phyloP scores from a whole-genome alignment of 2,888 invertebrate genomes.

The Altica lythri region DNA sequence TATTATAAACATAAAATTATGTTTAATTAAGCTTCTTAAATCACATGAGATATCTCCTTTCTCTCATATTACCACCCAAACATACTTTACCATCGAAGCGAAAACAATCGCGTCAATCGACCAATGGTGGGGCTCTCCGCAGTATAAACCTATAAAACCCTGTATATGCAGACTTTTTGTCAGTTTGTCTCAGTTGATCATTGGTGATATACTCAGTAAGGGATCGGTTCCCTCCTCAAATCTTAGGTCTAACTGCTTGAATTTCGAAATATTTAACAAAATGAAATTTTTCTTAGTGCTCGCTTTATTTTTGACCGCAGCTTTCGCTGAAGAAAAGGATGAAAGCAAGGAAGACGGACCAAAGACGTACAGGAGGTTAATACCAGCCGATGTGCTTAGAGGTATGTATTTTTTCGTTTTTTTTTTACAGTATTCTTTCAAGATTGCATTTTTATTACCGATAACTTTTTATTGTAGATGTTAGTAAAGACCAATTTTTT shows the following conservation, averaged over 20 bases:
- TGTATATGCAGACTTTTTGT: neutral
- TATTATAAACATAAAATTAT: too few species aligned
- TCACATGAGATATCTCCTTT: slow-evolving; percentile 9
- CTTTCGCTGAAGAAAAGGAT: slow-evolving; percentile 45
- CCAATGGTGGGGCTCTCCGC: slow-evolving; percentile 8
- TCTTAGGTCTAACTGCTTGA: slow-evolving; percentile 6
- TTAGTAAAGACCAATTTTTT: too few species aligned
- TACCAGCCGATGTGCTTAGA: slow-evolving; percentile 88
- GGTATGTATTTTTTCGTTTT: slow-evolving; percentile 60
- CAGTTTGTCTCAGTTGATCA: slow-evolving; percentile 16
- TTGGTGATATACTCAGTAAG: slow-evolving; percentile 13
- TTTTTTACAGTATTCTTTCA: neutral
- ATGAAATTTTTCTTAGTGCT: slow-evolving; percentile 63
- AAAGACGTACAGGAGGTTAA: slow-evolving; percentile 79
- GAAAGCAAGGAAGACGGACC: slow-evolving; percentile 57
- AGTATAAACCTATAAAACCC: slow-evolving; percentile 16
- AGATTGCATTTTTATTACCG: neutral
- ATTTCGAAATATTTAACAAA: neutral
- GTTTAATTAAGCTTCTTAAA: too few species aligned
- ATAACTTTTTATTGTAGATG: too few species aligned
- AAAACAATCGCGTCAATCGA: slow-evolving; percentile 5
- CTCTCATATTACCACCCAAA: slow-evolving; percentile 12
- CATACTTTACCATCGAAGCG: slow-evolving; percentile 14
- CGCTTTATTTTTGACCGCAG: slow-evolving; percentile 61
- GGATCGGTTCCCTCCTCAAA: slow-evolving; percentile 22